Conservation (phyloP, 2,113 vertebrate species). For the Lethenteron reissneri region DNA sequence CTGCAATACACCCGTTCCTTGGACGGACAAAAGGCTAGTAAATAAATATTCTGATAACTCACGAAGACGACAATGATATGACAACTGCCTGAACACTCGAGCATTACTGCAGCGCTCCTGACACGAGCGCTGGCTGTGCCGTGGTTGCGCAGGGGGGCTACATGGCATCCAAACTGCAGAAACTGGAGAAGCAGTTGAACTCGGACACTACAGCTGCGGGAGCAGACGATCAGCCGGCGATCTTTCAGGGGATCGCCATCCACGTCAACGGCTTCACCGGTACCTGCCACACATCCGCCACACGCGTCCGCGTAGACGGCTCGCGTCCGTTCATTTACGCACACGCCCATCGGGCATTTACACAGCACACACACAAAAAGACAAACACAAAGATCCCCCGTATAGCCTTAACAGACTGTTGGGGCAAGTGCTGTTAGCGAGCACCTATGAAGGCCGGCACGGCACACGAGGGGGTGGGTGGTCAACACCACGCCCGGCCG, state of each 20-base stretch:
- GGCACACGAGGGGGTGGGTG: neutral
- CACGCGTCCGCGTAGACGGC: neutral
- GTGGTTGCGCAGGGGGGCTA: constrained; percentile 44
- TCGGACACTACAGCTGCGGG: constrained; percentile 47
- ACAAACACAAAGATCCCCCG: neutral
- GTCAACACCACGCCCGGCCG: neutral
- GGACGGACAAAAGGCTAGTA: too few relatives aligned
- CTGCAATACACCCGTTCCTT: too few relatives aligned
- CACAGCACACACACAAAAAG: neutral
- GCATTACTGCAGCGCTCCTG: too few relatives aligned
- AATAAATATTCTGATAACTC: too few relatives aligned
- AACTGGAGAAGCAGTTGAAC: constrained; percentile 75
- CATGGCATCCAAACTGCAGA: constrained; percentile 77
- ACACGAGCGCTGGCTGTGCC: too few relatives aligned
- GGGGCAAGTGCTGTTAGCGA: neutral
- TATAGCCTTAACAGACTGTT: neutral
- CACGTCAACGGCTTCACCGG: constrained; percentile 93
- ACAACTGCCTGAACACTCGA: too few relatives aligned
- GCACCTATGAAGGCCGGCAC: neutral
- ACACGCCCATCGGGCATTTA: neutral
- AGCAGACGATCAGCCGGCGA: constrained; percentile 40
- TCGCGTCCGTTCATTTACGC: neutral
- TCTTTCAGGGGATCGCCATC: constrained; percentile 76
- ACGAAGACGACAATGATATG: too few relatives aligned
- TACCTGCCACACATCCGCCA: constrained; percentile 16